phyloP scores from a whole-genome alignment of 2,797 vertebrate species.

The Myotis pilosus region DNA sequence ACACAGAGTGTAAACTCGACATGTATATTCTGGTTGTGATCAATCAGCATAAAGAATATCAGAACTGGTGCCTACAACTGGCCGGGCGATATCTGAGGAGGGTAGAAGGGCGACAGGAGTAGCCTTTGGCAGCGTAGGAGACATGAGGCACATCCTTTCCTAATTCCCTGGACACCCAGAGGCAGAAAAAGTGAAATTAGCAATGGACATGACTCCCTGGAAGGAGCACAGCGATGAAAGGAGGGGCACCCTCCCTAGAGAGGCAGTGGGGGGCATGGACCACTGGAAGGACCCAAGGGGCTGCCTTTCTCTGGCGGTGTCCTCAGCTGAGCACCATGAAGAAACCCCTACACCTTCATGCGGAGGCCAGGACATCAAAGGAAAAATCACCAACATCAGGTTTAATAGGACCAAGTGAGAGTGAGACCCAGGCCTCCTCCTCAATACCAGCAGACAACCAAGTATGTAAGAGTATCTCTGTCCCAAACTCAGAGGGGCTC shows the following conservation, averaged over 20 bases:
- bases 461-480: background rate
- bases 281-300: no score
- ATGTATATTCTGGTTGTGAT: background rate
- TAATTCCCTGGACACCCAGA: background rate
- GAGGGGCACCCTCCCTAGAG: background rate
- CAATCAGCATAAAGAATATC: background rate
- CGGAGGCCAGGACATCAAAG: accelerated
- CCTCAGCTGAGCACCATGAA: no score
- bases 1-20: background rate
- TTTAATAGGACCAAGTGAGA: background rate
- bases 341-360: background rate
- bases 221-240: background rate
- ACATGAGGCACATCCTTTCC: accelerated
- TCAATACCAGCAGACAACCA: background rate
- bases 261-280: background rate
- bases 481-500: background rate
- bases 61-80: no score
- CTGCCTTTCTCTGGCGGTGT: background rate
- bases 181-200: background rate
- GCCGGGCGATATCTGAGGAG: background rate
- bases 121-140: background rate
- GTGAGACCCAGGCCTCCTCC: background rate
- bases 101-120: background rate
- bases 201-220: no score
- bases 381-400: no score